A percentile compares a stretch with the other conserved stretches of the same genome.
Evolutionary conservation across 2,888 invertebrate genomes (phyloP).

Genomic region (Synanthedon formicaeformis): DNA sequence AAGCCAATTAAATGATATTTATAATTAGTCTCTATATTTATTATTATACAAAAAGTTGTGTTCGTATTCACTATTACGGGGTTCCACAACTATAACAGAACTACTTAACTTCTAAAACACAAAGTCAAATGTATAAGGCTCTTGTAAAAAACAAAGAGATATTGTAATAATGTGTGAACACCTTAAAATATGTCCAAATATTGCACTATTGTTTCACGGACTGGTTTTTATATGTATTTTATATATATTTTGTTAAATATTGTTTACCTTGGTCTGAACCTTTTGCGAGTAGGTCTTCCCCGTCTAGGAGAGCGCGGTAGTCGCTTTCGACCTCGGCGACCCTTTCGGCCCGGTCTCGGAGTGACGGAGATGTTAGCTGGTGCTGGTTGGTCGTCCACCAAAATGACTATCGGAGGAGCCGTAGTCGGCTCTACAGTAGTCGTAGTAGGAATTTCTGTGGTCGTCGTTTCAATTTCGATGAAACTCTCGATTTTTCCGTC

Average conservation of each 20-base stretch:
- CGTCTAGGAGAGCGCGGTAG: conserved; percentile 55
- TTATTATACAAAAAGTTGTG: background rate
- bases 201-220: too few relatives aligned
- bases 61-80: background rate
- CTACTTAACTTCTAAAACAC: too few relatives aligned
- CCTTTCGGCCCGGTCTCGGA: conserved; percentile 38
- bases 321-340: conserved; percentile 45
- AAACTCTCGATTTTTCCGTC: conserved; percentile 50
- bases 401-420: conserved; percentile 47
- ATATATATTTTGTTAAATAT: too few relatives aligned
- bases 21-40: too few relatives aligned
- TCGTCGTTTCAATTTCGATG: conserved; percentile 44
- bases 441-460: conserved; percentile 33
- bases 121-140: too few relatives aligned
- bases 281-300: conserved; percentile 58
- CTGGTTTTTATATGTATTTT: too few relatives aligned
- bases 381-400: conserved; percentile 60
- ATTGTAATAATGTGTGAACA: too few relatives aligned
- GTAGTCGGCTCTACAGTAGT: conserved; percentile 38
- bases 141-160: too few relatives aligned
- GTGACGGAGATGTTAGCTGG: conserved; percentile 39
- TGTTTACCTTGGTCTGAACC: conserved; percentile 52
- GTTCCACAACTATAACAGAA: too few relatives aligned
- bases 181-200: too few relatives aligned
- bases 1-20: too few relatives aligned